A percentile compares a stretch with the other conserved stretches of the same genome.
These are phyloP conservation scores for Sesamia inferens DNA, from an alignment of 2,888 invertebrate genomes.

Conservation along the genomic window DNA sequence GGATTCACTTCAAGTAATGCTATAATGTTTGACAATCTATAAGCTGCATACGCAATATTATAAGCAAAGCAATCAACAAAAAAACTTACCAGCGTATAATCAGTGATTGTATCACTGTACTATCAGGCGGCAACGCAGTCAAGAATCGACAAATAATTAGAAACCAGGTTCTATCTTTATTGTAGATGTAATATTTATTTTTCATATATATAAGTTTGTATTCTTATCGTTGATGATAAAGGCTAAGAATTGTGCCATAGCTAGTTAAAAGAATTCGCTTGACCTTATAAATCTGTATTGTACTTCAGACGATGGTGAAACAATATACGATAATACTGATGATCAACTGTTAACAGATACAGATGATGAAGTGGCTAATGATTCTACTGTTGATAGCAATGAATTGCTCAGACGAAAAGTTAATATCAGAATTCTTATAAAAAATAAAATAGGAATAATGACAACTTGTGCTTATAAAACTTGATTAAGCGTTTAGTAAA, in stretches of 20 bases:
- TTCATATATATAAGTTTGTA: constrained; percentile 9
- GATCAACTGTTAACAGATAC: constrained; percentile 20
- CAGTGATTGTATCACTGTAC: too few species aligned
- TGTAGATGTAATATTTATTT: constrained; percentile 11
- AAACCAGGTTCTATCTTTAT: not conserved
- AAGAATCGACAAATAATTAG: too few species aligned
- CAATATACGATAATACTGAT: constrained; percentile 19
- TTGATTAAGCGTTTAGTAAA: not conserved
- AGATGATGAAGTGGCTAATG: constrained; percentile 10
- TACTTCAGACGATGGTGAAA: constrained; percentile 18
- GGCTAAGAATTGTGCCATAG: constrained; percentile 71
- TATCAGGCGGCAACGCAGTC: too few species aligned
- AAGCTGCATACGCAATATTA: too few species aligned
- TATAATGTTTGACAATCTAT: not conserved
- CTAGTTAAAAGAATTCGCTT: constrained; percentile 68
- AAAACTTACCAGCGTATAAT: too few species aligned
- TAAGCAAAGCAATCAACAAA: not conserved
- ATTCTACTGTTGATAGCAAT: constrained; percentile 25
- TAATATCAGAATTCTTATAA: not conserved
- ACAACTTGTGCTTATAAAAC: too few species aligned
- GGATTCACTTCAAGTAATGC: not conserved
- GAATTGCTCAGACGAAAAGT: not conserved
- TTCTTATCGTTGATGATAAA: constrained; percentile 56
- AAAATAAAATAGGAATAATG: not conserved
- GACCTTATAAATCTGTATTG: constrained; percentile 59